phyloP scores from a whole-genome alignment of 2,113 vertebrate species.

The Nothoprocta perdicaria region DNA sequence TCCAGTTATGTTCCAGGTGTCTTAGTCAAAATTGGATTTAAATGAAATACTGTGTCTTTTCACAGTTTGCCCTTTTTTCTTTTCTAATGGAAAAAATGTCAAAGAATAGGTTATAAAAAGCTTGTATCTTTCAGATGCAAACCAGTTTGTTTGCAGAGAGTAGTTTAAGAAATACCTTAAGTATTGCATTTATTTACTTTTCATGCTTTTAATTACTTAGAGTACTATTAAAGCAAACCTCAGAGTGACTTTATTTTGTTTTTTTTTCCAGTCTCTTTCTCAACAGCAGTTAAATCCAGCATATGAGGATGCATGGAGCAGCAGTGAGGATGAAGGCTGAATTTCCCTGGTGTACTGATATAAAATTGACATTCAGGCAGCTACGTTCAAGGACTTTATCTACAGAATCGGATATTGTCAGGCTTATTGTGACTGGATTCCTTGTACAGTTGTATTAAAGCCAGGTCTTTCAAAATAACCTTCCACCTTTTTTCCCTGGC shows the following conservation, averaged over 20 bases:
- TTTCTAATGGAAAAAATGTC: not conserved
- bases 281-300: constrained; percentile 80
- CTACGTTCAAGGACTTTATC: not conserved
- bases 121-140: not conserved
- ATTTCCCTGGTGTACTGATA: not conserved
- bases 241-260: constrained; percentile 23
- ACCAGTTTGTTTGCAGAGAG: not conserved
- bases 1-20: not conserved
- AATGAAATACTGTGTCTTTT: not conserved
- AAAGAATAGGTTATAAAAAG: not conserved
- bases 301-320: constrained; percentile 94
- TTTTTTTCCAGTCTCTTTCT: constrained; percentile 72
- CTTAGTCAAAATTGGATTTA: not conserved
- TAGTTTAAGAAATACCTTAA: not conserved
- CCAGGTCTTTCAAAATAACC: not conserved
- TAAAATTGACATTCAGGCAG: not conserved
- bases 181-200: not conserved
- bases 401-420: not conserved
- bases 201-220: not conserved
- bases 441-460: not conserved
- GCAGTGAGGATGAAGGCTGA: constrained; percentile 89
- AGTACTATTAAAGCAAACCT: not conserved
- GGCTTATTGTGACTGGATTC: not conserved
- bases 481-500: not conserved
- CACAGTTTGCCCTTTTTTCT: not conserved